phyloP scores from a whole-genome alignment of 2,888 invertebrate species.

The Lysandra coridon region DNA sequence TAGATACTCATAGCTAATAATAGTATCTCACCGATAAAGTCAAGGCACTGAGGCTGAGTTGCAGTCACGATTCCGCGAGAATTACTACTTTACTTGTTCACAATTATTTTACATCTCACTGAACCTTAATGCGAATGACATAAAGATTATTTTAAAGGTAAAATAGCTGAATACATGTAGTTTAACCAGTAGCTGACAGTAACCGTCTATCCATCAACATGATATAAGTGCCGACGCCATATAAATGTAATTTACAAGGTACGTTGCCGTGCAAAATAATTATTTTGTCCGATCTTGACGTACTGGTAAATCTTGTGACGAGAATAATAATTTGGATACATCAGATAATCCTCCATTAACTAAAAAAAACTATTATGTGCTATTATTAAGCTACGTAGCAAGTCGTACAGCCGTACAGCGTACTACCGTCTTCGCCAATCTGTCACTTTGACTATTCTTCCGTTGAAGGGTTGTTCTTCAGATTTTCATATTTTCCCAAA shows the following conservation, averaged over 20 bases:
- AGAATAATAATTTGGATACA: neutral
- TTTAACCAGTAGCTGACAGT: constrained; percentile 2
- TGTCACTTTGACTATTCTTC: neutral
- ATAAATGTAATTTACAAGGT: constrained; percentile 5
- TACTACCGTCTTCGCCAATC: too few relatives aligned
- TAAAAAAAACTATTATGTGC: neutral
- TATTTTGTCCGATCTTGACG: neutral
- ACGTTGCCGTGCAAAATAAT: neutral
- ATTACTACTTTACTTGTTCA: neutral
- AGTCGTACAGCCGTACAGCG: too few relatives aligned
- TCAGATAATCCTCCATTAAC: neutral
- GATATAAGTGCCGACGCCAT: constrained; percentile 6
- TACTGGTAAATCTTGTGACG: neutral
- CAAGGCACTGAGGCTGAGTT: constrained; percentile 15
- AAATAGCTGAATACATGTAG: neutral
- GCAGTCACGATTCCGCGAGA: constrained; percentile 10
- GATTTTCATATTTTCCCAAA: too few relatives aligned
- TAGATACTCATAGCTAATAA: constrained; percentile 15
- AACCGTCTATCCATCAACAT: neutral
- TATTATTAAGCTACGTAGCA: neutral
- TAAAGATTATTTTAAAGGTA: neutral
- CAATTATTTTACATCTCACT: neutral
- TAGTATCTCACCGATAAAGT: constrained; percentile 20
- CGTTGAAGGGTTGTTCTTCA: too few relatives aligned
- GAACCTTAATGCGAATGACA: neutral